These are phyloP conservation scores for Brienomyrus longianalis DNA, from an alignment of 2,113 vertebrate genomes.

Conservation along the genomic window DNA sequence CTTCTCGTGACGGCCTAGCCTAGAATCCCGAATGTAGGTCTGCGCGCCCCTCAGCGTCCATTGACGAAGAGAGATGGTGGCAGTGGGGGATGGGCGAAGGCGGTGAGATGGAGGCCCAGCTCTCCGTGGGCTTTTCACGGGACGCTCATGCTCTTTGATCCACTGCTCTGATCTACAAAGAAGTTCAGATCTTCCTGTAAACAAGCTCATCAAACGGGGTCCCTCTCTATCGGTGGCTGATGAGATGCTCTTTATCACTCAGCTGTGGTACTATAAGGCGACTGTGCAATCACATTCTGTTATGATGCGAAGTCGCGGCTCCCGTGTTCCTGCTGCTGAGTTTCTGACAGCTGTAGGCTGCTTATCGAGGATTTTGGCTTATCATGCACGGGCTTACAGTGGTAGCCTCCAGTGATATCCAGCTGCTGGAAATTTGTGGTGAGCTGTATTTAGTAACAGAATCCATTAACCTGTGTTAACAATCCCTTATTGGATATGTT, in stretches of 20 bases:
- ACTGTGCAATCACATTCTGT: neutral
- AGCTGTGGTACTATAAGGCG: neutral
- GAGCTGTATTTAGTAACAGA: neutral
- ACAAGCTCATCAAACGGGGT: neutral
- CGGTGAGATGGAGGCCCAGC: neutral
- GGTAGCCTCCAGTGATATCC: neutral
- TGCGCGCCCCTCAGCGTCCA: neutral
- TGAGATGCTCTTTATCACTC: neutral
- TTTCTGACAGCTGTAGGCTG: neutral
- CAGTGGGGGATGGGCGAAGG: neutral
- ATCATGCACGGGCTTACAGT: neutral
- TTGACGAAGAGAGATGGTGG: conserved; percentile 16
- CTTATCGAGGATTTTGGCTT: neutral
- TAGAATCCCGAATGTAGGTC: neutral
- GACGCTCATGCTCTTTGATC: neutral
- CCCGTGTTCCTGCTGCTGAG: neutral
- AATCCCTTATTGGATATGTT: neutral
- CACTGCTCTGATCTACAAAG: neutral
- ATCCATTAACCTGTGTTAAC: neutral
- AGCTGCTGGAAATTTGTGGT: neutral
- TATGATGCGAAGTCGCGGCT: neutral
- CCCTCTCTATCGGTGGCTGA: neutral
- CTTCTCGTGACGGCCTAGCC: neutral
- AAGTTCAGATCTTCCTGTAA: neutral
- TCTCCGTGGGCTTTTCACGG: conserved; percentile 30